A percentile compares a stretch with the other conserved stretches of the same genome.
Conservation (phyloP, 2,113 vertebrate genomes). For the Anseranas semipalmata region DNA sequence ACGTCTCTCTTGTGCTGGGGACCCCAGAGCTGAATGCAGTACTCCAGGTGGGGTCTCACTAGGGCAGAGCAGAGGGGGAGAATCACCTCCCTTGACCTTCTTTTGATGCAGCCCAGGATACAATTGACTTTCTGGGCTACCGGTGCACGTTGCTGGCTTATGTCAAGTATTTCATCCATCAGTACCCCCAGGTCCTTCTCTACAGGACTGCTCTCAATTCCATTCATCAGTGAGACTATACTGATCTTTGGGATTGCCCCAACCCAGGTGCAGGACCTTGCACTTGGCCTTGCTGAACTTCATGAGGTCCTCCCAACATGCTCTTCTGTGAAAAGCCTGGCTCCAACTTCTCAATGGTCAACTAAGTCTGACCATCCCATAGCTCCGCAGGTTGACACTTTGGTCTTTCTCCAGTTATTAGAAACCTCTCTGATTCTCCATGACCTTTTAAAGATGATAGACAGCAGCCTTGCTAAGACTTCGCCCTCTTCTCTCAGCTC, state of each 20-base stretch:
- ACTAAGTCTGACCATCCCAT: not conserved
- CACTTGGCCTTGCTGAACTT: not conserved
- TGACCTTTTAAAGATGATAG: not conserved
- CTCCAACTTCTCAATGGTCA: not conserved
- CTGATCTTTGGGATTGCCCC: not conserved
- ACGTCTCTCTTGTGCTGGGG: too few relatives aligned
- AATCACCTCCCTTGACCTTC: not conserved
- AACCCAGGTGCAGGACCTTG: not conserved
- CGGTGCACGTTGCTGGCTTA: not conserved
- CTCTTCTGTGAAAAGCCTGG: not conserved
- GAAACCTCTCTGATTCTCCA: not conserved
- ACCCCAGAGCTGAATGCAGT: too few relatives aligned
- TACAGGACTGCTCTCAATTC: not conserved
- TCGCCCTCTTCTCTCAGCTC: not conserved
- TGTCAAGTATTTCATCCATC: not conserved
- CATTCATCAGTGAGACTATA: not conserved
- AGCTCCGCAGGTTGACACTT: not conserved
- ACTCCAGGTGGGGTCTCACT: too few relatives aligned
- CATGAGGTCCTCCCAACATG: not conserved
- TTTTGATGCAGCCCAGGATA: not conserved
- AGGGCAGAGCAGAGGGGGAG: not conserved
- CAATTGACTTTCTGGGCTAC: not conserved
- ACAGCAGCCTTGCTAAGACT: not conserved
- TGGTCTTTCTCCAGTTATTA: not conserved
- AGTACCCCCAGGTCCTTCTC: not conserved